These are phyloP conservation scores for Plectropomus leopardus DNA, from an alignment of 2,113 vertebrate genomes.

Conservation along the genomic window DNA sequence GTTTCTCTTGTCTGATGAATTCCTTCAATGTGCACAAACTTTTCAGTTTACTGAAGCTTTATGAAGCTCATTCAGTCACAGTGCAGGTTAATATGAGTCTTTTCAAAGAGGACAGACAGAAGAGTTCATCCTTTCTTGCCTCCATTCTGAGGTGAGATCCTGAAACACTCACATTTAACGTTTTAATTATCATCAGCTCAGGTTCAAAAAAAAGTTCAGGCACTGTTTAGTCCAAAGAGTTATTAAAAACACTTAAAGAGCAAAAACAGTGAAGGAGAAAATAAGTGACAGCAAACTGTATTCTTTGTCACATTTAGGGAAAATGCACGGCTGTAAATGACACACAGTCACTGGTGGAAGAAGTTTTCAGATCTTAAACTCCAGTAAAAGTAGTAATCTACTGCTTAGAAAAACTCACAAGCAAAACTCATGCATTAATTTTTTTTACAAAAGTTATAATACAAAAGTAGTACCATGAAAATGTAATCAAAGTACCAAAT, in stretches of 20 bases:
- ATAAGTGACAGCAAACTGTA: background rate
- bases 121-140: background rate
- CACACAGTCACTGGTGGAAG: too few species aligned
- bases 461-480: too few species aligned
- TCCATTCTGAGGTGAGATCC: background rate
- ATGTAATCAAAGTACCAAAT: too few species aligned
- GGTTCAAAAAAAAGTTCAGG: background rate
- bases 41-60: background rate
- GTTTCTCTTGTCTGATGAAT: background rate
- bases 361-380: too few species aligned
- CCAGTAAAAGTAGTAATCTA: too few species aligned
- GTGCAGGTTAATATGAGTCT: background rate
- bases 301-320: too few species aligned
- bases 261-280: too few species aligned
- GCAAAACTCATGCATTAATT: too few species aligned
- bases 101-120: background rate
- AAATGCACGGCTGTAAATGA: background rate
- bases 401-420: too few species aligned
- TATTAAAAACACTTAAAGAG: background rate
- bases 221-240: background rate
- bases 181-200: conserved; percentile 2
- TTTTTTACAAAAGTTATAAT: too few species aligned
- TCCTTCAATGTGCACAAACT: background rate
- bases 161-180: conserved; percentile 61
- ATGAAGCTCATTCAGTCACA: background rate